Base-by-base conservation (phyloP, 2,888 invertebrate species). In the Aleiodes testaceus region DNA sequence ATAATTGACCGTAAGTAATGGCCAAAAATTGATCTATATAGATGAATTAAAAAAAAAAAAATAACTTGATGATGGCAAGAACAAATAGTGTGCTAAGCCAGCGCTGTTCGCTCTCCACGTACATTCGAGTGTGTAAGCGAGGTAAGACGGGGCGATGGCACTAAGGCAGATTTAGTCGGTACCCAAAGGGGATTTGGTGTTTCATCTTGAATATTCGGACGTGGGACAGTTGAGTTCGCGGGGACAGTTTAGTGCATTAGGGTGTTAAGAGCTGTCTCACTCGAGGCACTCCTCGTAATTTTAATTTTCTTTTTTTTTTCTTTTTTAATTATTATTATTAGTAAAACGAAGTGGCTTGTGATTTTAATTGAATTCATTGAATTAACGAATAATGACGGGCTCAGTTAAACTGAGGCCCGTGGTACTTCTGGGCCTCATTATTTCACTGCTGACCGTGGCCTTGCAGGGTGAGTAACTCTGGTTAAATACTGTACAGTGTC, bases 321-420 rank as follows among this genome's bases (percentile, higher is more conserved):
- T 59, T 59, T 59, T 30, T 18, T 20, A 9, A 7, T 18, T 16
- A 36, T 9, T 36, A 59, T 36, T 11, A 59, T 78, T 80, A 89
- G 90, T 89, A 88, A 91, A 83, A 88, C 88, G 88, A 88, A 88
- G 88, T 88, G 88, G 3, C 59, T 59, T 36, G 22, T 22, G 26
- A 36, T 36, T 36, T 7, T 42, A 36, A 59, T 42, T 42, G 36
- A 30, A 42, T 42, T 11, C 16, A 30, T 55, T 18, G n/a, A n/a
- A n/a, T 47, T 20, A 63, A 36, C 63, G 59, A 42, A 59, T 2
- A 50, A 90, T 90, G 90, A 89, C 89, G 89, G 88, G 89, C 88
- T 89, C 88, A 88, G 88, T 88, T 85, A 88, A 86, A 88, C 89
- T 89, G 88, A 88, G 89, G 88, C 88, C 89, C 88, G 87, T 88